phyloP scores from a whole-genome alignment of 2,888 invertebrate species.

The Colletes collaris region DNA sequence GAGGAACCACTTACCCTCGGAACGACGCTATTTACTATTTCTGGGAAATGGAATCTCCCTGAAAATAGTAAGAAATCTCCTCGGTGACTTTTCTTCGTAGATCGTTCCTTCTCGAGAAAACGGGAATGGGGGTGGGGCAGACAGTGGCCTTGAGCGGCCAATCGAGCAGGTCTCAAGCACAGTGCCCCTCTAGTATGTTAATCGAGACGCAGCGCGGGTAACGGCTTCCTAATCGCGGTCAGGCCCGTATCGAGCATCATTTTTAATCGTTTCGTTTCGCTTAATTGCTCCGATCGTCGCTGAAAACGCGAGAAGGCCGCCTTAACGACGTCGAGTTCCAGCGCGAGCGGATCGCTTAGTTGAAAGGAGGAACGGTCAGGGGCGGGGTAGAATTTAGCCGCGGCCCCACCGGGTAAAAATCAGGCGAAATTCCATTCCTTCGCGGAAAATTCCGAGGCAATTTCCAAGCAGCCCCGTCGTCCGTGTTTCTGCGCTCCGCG shows the following conservation, averaged over 20 bases:
- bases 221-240: slow-evolving; percentile 3
- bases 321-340: slow-evolving; percentile 32
- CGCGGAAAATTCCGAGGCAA: slow-evolving; percentile 53
- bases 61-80: too few relatives aligned
- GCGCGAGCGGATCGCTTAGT: not conserved
- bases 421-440: slow-evolving; percentile 47
- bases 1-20: too few relatives aligned
- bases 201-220: not conserved
- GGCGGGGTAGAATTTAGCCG: slow-evolving; percentile 25
- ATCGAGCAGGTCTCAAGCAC: not conserved
- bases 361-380: not conserved
- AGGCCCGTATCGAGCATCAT: not conserved
- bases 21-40: too few relatives aligned
- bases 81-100: too few relatives aligned
- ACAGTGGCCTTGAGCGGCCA: not conserved
- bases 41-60: too few relatives aligned
- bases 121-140: too few relatives aligned
- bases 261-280: slow-evolving; percentile 36
- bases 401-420: slow-evolving; percentile 19
- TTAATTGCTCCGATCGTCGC: slow-evolving; percentile 37
- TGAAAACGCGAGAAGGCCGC: slow-evolving; percentile 14
- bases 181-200: not conserved
- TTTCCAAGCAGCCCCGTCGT: slow-evolving; percentile 37
- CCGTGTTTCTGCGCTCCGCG: slow-evolving; percentile 43
- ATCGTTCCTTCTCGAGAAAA: too few relatives aligned